Evolutionary conservation across 2,888 invertebrate species (phyloP), one percentile per base, ranked within the genome.

Genomic region (Drosophila buzzatii): DNA sequence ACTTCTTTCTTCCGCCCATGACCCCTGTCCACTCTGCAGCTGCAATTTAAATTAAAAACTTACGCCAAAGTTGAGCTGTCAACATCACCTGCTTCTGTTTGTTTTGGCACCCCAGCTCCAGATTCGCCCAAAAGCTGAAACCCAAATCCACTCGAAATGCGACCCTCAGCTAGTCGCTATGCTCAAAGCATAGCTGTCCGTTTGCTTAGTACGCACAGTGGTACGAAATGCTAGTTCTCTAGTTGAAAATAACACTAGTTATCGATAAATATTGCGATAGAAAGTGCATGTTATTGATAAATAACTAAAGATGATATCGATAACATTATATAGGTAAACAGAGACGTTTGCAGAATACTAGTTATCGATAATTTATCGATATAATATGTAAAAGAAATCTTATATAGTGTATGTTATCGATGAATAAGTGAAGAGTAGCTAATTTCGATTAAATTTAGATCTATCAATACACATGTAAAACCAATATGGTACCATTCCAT

Each of bases 31-130:
- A 70, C 61, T 53, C 47, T 66, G 37, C 33, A 65, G 67, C 70
- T 78, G 68, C 77, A 78, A 68, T 76, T 80, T 79, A 76, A 80
- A 79, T 80, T 79, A 80, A 80, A 79, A 80, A 80, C 80, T 77
- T 74, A 58, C 70, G 56, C 71, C 74, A 71, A 82, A 81, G 80
- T 77, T 80, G 69, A 82, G 75, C 85, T 89, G 89, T 89, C 89
- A 89, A 75, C 85, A 73, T 85, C 89, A 89, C 87, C 89, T 89
- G 89, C 76, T 71, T 73, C 70, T 79, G 73, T 75, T 78, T 73
- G 70, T 74, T 74, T 78, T 59, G 44, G 33, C 52, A 45, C 56
- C 67, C 61, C 59, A 31, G 49, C 4, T 27, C 27, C 41, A 27
- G 45, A 41, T 16, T 44, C 42, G 33, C 35, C 51, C 44, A 45